These are phyloP conservation scores for Oreochromis spilurus DNA, from an alignment of 2,113 vertebrate species.

Conservation along the genomic window DNA sequence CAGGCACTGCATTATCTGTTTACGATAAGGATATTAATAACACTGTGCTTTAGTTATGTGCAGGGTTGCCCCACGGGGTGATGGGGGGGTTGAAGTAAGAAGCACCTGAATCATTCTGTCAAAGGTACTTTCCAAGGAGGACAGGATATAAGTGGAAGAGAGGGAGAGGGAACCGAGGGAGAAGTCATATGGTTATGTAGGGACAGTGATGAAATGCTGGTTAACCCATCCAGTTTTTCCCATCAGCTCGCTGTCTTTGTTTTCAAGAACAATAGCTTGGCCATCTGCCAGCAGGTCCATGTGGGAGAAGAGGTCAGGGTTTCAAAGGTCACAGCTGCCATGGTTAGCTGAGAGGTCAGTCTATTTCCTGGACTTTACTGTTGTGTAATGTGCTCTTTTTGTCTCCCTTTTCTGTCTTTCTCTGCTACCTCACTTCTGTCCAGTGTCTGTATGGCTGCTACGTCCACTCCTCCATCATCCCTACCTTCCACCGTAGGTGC, in stretches of 20 bases:
- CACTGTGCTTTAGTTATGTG: conserved; percentile 61
- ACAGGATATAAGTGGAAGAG: background rate
- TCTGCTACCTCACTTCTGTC: conserved; percentile 36
- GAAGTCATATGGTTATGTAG: background rate
- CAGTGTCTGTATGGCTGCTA: conserved; percentile 99
- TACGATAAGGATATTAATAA: conserved; percentile 75
- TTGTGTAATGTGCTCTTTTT: conserved; percentile 26
- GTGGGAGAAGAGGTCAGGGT: conserved; percentile 15
- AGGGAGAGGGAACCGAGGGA: background rate
- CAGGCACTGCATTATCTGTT: conserved; percentile 69
- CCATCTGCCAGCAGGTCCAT: conserved; percentile 39
- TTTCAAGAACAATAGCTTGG: conserved; percentile 45
- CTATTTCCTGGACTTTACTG: background rate
- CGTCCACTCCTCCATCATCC: conserved; percentile 98
- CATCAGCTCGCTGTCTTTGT: conserved; percentile 26
- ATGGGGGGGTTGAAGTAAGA: background rate
- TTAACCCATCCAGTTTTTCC: conserved; percentile 3
- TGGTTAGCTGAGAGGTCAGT: conserved; percentile 16
- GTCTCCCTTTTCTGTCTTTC: conserved; percentile 6
- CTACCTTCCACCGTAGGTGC: conserved; percentile 98
- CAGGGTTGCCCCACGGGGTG: conserved; percentile 21
- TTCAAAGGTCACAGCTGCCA: conserved; percentile 41
- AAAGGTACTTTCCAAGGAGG: conserved; percentile 24
- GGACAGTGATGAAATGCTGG: background rate
- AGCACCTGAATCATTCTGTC: conserved; percentile 60